Conservation (phyloP, 1,140 invertebrate species). For the Zaprionus nigranus region DNA sequence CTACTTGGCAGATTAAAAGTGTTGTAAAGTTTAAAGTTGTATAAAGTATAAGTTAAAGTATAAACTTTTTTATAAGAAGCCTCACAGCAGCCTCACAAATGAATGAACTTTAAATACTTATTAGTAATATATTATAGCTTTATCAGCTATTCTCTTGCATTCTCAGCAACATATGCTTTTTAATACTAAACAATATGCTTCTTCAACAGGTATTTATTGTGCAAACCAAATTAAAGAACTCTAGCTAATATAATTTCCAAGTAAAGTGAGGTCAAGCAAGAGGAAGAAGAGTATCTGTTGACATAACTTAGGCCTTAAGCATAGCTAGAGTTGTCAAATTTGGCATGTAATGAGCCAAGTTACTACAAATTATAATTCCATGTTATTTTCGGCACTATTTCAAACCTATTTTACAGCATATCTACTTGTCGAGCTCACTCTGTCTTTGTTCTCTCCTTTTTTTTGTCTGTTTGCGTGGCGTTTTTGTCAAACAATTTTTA, state of each 20-base stretch:
- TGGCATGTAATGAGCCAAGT: background rate
- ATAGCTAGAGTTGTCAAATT: background rate
- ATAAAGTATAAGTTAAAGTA: too few relatives aligned
- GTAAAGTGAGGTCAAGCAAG: background rate
- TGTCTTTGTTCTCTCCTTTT: background rate
- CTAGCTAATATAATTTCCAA: background rate
- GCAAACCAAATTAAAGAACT: background rate
- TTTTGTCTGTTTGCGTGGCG: constrained; percentile 37
- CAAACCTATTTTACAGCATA: background rate
- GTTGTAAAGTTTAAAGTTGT: too few relatives aligned
- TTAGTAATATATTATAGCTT: too few relatives aligned
- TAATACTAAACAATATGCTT: too few relatives aligned
- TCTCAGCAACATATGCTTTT: too few relatives aligned
- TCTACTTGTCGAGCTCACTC: background rate
- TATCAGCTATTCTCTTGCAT: too few relatives aligned
- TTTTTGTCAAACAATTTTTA: constrained; percentile 75
- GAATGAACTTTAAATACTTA: too few relatives aligned
- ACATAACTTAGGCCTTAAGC: background rate
- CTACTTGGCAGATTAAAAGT: too few relatives aligned
- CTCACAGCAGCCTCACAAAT: too few relatives aligned
- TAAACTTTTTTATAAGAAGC: too few relatives aligned
- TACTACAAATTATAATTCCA: background rate
- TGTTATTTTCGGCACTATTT: too few relatives aligned
- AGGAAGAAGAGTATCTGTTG: background rate
- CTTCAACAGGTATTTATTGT: too few relatives aligned